phyloP scores from a whole-genome alignment of 2,888 invertebrate genomes.

The Sesamia inferens region DNA sequence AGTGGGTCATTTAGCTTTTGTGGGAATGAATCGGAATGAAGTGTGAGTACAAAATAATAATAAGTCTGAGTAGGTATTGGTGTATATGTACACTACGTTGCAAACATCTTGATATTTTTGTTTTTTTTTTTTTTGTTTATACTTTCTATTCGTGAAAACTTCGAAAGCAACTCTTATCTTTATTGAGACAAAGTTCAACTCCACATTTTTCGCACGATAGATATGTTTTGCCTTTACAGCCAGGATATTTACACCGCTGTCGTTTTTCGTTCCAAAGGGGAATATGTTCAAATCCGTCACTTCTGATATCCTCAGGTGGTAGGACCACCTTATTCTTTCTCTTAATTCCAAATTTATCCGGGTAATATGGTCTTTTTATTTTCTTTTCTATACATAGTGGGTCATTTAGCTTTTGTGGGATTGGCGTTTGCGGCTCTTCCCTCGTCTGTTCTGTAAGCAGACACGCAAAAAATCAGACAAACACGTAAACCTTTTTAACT shows the following conservation, averaged over 20 bases:
- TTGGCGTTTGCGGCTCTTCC: not conserved
- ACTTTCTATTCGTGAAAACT: conserved; percentile 1
- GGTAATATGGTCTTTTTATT: too few species aligned
- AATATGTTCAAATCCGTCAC: conserved; percentile 16
- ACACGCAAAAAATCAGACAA: not conserved
- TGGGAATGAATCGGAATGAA: too few species aligned
- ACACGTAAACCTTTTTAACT: not conserved
- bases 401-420: not conserved
- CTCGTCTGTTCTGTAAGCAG: conserved; percentile 1
- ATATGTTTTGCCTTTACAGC: not conserved
- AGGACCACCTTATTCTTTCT: not conserved
- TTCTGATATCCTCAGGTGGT: not conserved
- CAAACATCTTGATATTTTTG: too few species aligned
- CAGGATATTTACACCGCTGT: conserved; percentile 18
- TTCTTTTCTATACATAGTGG: not conserved
- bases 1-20: not conserved
- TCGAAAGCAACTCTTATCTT: conserved; percentile 2
- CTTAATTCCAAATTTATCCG: not conserved
- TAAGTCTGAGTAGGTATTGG: too few species aligned
- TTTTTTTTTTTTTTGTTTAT: not conserved
- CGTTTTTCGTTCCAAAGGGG: conserved; percentile 14
- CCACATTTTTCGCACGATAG: conserved; percentile 22
- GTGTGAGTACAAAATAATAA: too few species aligned
- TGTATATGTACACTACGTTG: too few species aligned
- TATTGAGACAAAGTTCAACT: conserved; percentile 21